phyloP scores from a whole-genome alignment of 2,888 invertebrate species.

The Melitaea athalia region DNA sequence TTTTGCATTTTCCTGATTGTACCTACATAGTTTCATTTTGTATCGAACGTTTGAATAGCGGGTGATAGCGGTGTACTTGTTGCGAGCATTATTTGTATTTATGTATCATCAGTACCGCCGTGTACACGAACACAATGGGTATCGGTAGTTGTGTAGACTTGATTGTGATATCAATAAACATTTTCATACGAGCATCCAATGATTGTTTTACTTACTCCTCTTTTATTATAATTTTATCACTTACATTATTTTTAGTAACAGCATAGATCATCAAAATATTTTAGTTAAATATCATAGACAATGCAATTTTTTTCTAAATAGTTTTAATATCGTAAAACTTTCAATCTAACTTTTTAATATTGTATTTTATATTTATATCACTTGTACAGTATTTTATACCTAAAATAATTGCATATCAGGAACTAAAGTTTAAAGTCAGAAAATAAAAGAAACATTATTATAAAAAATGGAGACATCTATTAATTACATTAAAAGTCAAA shows the following conservation, averaged over 20 bases:
- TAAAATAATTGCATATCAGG: no score
- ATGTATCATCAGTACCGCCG: constrained; percentile 42
- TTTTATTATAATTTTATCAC: background rate
- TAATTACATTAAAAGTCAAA: no score
- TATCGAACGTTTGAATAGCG: constrained; percentile 39
- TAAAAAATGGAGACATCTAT: no score
- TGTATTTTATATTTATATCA: no score
- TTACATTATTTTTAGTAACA: background rate
- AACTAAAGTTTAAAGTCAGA: no score
- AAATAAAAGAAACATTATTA: no score
- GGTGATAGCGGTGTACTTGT: constrained; percentile 23
- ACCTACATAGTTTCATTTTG: constrained; percentile 41
- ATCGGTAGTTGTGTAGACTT: constrained; percentile 79
- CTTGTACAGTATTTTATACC: no score
- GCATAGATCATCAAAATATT: background rate
- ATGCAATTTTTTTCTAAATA: no score
- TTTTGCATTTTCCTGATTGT: constrained; percentile 56
- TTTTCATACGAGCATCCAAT: constrained; percentile 81
- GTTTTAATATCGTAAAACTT: no score
- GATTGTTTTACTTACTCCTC: constrained; percentile 53
- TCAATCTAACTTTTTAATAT: no score
- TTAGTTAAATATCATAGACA: no score
- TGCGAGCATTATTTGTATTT: no score
- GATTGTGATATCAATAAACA: constrained; percentile 83
- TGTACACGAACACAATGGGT: constrained; percentile 72